Base-by-base conservation (phyloP, 2,797 vertebrate species). In the Peromyscus aztecus region DNA sequence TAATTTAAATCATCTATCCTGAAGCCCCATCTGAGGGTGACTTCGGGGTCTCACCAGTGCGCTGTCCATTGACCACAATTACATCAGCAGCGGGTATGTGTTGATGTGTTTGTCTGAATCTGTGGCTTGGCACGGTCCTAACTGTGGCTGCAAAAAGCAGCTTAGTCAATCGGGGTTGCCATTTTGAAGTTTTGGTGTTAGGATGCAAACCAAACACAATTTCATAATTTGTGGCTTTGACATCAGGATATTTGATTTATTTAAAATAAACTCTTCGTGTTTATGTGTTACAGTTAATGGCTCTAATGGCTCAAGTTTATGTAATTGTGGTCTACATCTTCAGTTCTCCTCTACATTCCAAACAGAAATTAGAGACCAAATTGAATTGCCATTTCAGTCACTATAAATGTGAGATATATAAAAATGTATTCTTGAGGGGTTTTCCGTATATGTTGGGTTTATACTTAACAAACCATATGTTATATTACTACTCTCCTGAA, bases 211-310 rank as follows among this genome's bases (percentile, higher is more conserved):
- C 85, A 98, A 97, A 1, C 4, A 93, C 94, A 96, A 90, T 97
- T 97, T 97, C 94, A 89, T 77, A 71, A 89, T n/a, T 61, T 94
- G 67, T 92, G 95, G 96, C 86, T 81, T 91, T 59, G 21, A n/a
- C 46, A 90, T 67, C 78, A 95, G 82, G 89, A 96, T 81, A 90
- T 63, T 83, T 97, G 10, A 97, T 87, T 98, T 98, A 95, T 96
- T 97, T 97, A 84, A 97, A 96, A 97, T 80, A 96, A 98, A 96
- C 34, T 83, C 65, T 90, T 43, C 81, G 43, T 95, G 94, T 97
- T 97, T 10, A 89, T 6, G 29, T 34, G 55, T 94, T 96, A 61
- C 84, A 96, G 94, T 96, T 97, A 88, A 94, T 97, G 88, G 40
- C 90, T 93, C 14, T 88, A 97, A 95, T 55, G 82, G 77, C 8